Base-by-base conservation (phyloP, 2,888 invertebrate genomes). In the Acanthosepion esculentum region DNA sequence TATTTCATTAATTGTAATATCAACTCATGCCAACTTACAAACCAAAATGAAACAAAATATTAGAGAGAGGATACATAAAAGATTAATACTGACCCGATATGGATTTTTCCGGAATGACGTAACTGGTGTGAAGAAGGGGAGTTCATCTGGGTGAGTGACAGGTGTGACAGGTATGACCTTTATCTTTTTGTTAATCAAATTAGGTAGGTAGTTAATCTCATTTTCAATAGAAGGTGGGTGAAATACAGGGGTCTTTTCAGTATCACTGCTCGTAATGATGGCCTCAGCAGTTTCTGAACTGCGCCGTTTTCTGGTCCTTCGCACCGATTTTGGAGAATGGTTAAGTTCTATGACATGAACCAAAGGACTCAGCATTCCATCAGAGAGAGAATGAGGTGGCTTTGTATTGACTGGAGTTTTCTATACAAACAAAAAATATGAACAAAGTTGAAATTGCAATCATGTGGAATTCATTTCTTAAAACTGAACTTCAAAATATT, bases 281-380 rank as follows among this genome's bases (percentile, higher is more conserved):
- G 95, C 95, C 94, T 94, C 96, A 95, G 95, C 96, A 95, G 94
- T 95, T 92, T 94, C 95, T 94, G 95, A 95, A 64, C 95, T 95
- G 3, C 91, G 91, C 33, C 95, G 64, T 94, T 95, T 95, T 53
- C 95, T 95, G 33, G 95, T 91, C 78, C 91, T 91, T 94, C 48
- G 95, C 94, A 92, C 95, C 94, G n/a, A 95, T 95, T 91, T 95
- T 94, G 94, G 95, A 95, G 95, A 26, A 93, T 95, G 92, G 78
- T 91, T 0, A 95, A 96, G 91, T 95, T 96, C 96, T 33, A 96
- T 96, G 18, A 96, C 95, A 94, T 96, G 96, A 41, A 96, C 96
- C 33, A 96, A 95, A 92, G 96, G 96, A 95, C 96, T 96, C 48
- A 78, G n/a, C 33, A 78, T 20, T 78, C 10, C 12, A 10, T 78